A percentile compares a stretch with the other conserved stretches of the same genome.
Evolutionary conservation across 2,113 vertebrate genomes (phyloP).

Genomic region (Periophthalmodon schlosseri): DNA sequence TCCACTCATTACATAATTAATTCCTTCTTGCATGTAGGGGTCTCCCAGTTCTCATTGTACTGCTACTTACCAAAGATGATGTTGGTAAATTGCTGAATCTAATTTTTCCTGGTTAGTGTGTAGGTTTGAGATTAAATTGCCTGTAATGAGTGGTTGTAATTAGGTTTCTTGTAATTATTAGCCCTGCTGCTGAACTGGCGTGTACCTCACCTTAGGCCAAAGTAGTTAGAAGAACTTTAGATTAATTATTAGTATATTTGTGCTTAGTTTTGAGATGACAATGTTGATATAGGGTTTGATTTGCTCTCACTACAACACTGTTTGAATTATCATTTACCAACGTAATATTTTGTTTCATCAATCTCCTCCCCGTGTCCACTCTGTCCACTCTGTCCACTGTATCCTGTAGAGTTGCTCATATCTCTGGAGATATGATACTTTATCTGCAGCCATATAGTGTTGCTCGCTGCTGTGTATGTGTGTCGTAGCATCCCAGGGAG

Average conservation of each 20-base stretch:
- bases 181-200: background rate
- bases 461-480: constrained; percentile 13
- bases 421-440: constrained; percentile 51
- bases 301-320: background rate
- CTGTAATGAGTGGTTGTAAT: background rate
- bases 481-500: background rate
- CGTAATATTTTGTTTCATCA: background rate
- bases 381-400: constrained; percentile 13
- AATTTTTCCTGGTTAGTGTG: background rate
- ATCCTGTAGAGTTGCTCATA: background rate
- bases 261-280: background rate
- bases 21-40: background rate
- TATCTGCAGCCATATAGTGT: constrained; percentile 41
- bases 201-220: background rate
- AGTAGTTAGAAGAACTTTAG: background rate
- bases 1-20: background rate
- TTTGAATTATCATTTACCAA: background rate
- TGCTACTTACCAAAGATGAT: background rate
- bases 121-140: background rate
- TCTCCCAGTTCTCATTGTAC: background rate
- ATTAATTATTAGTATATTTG: background rate
- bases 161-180: background rate
- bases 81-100: background rate
- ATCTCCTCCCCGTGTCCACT: background rate
- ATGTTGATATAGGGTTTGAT: background rate